Percentiles rank a stretch among this genome's conserved stretches.
These are phyloP conservation scores for Gobionotothen gibberifrons DNA, from an alignment of 2,797 vertebrate species.

Conservation along the genomic window DNA sequence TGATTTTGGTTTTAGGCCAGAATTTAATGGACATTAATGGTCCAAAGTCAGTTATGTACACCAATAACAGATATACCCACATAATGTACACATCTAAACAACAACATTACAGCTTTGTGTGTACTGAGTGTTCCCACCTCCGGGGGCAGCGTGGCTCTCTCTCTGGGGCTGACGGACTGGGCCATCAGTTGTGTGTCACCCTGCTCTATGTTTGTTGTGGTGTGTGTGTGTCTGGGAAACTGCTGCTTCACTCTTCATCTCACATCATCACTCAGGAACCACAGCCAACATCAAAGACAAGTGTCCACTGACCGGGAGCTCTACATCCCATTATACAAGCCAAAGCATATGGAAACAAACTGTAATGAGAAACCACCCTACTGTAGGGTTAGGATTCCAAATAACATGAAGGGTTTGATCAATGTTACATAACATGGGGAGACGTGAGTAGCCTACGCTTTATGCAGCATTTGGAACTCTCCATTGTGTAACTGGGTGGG, in stretches of 20 bases:
- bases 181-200: constrained; percentile 31
- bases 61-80: no score
- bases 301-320: constrained; percentile 43
- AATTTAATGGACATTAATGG: neutral
- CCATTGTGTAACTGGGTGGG: neutral
- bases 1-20: neutral
- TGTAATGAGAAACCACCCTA: constrained; percentile 27
- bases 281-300: constrained; percentile 59
- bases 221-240: constrained; percentile 31
- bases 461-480: neutral
- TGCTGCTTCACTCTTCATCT: constrained; percentile 38
- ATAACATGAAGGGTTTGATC: constrained; percentile 12
- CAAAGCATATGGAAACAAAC: constrained; percentile 33
- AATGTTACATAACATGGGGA: constrained; percentile 13
- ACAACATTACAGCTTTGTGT: neutral
- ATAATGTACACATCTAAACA: neutral
- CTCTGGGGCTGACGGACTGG: neutral
- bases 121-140: neutral
- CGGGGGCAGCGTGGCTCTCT: neutral
- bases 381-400: constrained; percentile 22
- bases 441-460: neutral
- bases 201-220: constrained; percentile 49
- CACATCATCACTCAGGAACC: constrained; percentile 60
- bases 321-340: constrained; percentile 25
- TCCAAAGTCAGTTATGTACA: neutral